Conservation (phyloP, 2,888 invertebrate genomes). For the Trisateles emortualis region DNA sequence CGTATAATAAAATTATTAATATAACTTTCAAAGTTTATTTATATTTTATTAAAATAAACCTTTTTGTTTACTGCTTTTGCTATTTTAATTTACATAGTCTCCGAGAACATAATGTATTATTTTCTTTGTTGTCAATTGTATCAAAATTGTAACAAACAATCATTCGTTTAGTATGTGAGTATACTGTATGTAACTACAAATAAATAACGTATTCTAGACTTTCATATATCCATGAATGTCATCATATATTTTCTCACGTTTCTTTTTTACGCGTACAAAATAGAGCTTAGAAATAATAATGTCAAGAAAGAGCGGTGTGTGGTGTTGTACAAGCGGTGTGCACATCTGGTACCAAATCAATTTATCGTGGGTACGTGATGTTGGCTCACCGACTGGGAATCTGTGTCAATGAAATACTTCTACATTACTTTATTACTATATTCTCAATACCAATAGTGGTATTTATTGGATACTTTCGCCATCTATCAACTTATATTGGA, state of each 20-base stretch:
- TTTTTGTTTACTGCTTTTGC: too few relatives aligned
- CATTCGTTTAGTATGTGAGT: too few relatives aligned
- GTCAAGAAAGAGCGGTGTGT: constrained; percentile 57
- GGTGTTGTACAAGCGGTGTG: constrained; percentile 58
- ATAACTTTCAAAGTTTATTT: too few relatives aligned
- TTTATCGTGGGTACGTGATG: constrained; percentile 71
- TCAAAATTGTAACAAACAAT: too few relatives aligned
- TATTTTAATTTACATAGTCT: too few relatives aligned
- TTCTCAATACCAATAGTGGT: constrained; percentile 27
- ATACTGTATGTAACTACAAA: neutral
- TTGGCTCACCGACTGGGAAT: constrained; percentile 47
- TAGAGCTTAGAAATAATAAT: constrained; percentile 63
- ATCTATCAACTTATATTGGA: constrained; percentile 41
- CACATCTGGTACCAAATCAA: constrained; percentile 73
- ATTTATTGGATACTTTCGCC: constrained; percentile 39
- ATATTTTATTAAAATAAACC: too few relatives aligned
- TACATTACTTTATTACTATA: constrained; percentile 42
- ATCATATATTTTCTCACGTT: constrained; percentile 13
- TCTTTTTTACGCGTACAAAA: constrained; percentile 40
- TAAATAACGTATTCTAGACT: neutral
- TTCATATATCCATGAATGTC: neutral
- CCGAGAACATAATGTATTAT: too few relatives aligned
- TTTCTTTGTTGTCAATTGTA: too few relatives aligned
- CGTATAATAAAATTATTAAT: too few relatives aligned
- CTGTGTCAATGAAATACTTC: constrained; percentile 53